phyloP scores from a whole-genome alignment of 1,140 invertebrate species.

The Thaumatotibia leucotreta region DNA sequence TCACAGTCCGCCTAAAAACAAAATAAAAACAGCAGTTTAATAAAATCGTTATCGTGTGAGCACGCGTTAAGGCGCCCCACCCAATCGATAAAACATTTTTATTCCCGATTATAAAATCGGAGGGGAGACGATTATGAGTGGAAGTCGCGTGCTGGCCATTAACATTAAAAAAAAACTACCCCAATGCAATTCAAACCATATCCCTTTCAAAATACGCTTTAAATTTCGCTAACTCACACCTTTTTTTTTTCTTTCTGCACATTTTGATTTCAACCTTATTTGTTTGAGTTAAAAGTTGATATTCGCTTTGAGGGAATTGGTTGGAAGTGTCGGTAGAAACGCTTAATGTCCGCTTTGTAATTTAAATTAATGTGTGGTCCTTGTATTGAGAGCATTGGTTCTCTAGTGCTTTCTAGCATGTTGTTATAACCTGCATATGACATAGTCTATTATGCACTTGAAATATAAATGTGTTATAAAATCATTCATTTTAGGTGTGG shows the following conservation, averaged over 20 bases:
- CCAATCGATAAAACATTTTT: constrained; percentile 11
- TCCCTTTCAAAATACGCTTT: neutral
- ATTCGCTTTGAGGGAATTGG: neutral
- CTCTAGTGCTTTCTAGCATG: constrained; percentile 3
- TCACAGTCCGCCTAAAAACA: too few species aligned
- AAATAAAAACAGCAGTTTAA: neutral
- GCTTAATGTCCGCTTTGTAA: neutral
- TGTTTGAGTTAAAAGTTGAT: neutral
- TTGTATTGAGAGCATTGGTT: constrained; percentile 8
- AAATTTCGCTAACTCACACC: neutral
- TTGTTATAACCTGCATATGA: neutral
- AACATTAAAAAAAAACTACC: constrained; percentile 2
- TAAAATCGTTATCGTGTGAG: constrained; percentile 5
- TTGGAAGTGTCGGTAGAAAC: neutral
- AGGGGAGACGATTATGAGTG: constrained; percentile 10
- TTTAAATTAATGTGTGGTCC: constrained; percentile 1
- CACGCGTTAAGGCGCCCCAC: neutral
- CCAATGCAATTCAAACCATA: neutral
- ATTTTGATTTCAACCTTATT: neutral
- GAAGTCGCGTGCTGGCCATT: constrained; percentile 6
- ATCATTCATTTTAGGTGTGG: too few species aligned
- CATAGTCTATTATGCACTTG: neutral
- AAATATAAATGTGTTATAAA: neutral
- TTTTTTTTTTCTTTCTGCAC: neutral
- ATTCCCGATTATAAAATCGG: constrained; percentile 13